These are phyloP conservation scores for Ostrea denselamellosa DNA, from an alignment of 1,140 invertebrate genomes.

Conservation along the genomic window DNA sequence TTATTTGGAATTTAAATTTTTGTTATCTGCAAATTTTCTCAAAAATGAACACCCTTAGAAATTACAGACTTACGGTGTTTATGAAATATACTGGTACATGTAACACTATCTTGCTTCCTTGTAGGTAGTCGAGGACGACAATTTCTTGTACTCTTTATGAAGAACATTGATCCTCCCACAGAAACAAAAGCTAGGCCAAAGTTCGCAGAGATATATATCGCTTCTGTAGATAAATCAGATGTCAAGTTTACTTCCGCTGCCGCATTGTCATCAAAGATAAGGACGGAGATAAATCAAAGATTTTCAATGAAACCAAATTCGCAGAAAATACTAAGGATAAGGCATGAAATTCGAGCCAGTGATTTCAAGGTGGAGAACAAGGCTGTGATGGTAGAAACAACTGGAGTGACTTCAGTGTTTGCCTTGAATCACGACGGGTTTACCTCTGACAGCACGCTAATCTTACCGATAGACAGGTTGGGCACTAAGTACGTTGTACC, in stretches of 20 bases:
- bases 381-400: background rate
- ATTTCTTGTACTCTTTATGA: constrained; percentile 28
- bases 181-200: background rate
- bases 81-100: no score
- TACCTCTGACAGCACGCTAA: constrained; percentile 4
- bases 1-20: no score
- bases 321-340: background rate
- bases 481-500: constrained; percentile 10
- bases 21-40: no score
- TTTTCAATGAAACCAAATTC: background rate
- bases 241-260: background rate
- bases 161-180: constrained; percentile 1
- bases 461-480: constrained; percentile 34
- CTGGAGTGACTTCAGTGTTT: background rate
- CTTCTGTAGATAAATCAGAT: background rate
- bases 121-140: background rate
- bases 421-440: constrained; percentile 30
- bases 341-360: background rate
- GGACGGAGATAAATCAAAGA: background rate
- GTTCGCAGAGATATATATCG: background rate
- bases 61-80: no score
- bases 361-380: background rate
- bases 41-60: no score
- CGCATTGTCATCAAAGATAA: background rate
- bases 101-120: background rate